These are phyloP conservation scores for Lepus townsendii DNA, from an alignment of 2,797 vertebrate genomes.

Conservation along the genomic window DNA sequence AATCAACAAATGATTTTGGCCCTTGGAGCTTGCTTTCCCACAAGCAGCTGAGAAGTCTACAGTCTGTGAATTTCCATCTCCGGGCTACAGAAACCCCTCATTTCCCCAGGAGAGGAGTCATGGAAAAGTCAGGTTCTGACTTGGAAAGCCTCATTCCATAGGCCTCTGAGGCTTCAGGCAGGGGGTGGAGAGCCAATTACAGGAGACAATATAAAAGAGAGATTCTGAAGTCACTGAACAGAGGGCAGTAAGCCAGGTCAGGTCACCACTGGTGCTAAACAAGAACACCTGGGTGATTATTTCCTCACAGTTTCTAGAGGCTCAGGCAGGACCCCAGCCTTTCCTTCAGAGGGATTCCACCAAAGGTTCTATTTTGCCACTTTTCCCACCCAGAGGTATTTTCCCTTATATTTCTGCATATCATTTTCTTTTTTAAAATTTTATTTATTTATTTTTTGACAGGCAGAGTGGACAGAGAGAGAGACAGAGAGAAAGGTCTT, in stretches of 20 bases:
- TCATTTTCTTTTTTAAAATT: neutral
- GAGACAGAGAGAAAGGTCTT: too few relatives aligned
- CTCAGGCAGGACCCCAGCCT: neutral
- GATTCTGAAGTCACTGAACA: neutral
- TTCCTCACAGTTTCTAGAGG: conserved; percentile 40
- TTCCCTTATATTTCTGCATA: neutral
- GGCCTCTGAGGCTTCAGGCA: neutral
- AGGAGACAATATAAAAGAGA: neutral
- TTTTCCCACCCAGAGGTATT: neutral
- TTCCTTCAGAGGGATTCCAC: neutral
- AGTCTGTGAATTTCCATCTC: neutral
- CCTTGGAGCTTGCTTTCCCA: neutral
- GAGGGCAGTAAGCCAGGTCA: neutral
- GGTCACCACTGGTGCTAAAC: neutral
- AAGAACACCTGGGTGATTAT: neutral
- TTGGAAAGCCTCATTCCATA: conserved; percentile 34
- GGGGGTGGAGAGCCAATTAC: neutral
- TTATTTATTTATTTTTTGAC: too few relatives aligned
- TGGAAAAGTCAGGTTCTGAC: conserved; percentile 46
- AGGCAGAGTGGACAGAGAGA: too few relatives aligned
- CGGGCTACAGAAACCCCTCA: conserved; percentile 13
- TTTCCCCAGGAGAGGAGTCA: conserved; percentile 9
- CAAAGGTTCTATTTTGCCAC: neutral
- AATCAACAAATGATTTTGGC: conserved; percentile 17
- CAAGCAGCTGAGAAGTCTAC: neutral